Conservation (phyloP, 2,797 vertebrate species). For the Corythornis leucogaster region DNA sequence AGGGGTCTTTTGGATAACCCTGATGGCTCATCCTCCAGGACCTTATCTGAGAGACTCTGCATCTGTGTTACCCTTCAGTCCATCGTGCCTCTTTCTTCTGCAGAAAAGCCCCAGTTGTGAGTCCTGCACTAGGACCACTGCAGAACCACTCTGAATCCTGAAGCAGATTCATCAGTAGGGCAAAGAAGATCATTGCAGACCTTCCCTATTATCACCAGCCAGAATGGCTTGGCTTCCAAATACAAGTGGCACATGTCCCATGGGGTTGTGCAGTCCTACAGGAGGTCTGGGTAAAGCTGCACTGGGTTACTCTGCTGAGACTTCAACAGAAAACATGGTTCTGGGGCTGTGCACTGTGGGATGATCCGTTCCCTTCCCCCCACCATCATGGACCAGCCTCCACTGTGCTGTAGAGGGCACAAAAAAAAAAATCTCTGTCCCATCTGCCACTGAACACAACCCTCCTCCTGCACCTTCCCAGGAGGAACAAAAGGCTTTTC, state of each 20-base stretch:
- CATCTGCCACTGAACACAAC: neutral
- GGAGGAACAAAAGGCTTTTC: constrained; percentile 26
- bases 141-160: neutral
- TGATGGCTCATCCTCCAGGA: neutral
- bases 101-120: neutral
- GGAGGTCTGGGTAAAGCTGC: too few species aligned
- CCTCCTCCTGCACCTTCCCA: neutral
- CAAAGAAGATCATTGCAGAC: neutral
- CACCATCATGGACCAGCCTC: neutral
- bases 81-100: neutral
- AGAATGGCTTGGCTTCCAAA: neutral
- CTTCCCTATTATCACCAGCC: neutral
- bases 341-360: neutral
- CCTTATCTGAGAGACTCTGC: neutral
- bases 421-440: neutral
- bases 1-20: neutral
- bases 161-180: neutral
- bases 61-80: neutral
- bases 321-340: neutral
- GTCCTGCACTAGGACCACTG: neutral
- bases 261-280: neutral
- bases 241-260: accelerated
- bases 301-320: neutral
- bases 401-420: neutral
- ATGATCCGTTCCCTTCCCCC: neutral